These are phyloP conservation scores for Streptopelia turtur DNA, from an alignment of 2,797 vertebrate species.

Conservation along the genomic window DNA sequence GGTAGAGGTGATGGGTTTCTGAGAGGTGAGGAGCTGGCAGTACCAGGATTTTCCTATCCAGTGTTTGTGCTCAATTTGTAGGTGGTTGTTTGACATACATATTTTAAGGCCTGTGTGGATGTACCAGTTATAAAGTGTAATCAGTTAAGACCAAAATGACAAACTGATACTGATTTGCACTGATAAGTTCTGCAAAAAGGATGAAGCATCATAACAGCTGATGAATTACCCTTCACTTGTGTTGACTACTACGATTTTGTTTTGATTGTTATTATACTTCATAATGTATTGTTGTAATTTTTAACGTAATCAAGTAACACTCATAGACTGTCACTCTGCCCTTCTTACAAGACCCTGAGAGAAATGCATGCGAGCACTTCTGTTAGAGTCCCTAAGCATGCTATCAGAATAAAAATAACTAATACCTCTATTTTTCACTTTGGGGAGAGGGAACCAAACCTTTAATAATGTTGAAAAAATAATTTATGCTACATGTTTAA, in stretches of 20 bases:
- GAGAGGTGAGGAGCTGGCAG: neutral
- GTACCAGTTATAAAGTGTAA: neutral
- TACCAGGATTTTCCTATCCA: neutral
- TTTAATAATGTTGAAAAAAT: neutral
- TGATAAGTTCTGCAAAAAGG: neutral
- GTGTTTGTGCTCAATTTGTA: neutral
- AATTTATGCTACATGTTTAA: neutral
- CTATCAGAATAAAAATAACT: neutral
- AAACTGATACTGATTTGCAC: neutral
- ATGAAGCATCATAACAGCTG: neutral
- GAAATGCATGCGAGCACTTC: fast-evolving
- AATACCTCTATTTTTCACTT: neutral
- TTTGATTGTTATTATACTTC: neutral
- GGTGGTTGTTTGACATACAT: neutral
- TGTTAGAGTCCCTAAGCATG: neutral
- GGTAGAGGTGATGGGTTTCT: neutral
- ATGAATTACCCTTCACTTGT: neutral
- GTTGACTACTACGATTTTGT: neutral
- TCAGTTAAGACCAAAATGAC: neutral
- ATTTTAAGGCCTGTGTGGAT: neutral
- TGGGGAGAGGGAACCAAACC: neutral
- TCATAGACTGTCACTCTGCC: neutral
- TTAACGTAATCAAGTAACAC: neutral
- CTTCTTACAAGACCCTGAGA: neutral
- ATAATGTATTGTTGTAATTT: neutral